Conservation (phyloP, 2,888 invertebrate genomes). For the Quadroppia sp. region DNA sequence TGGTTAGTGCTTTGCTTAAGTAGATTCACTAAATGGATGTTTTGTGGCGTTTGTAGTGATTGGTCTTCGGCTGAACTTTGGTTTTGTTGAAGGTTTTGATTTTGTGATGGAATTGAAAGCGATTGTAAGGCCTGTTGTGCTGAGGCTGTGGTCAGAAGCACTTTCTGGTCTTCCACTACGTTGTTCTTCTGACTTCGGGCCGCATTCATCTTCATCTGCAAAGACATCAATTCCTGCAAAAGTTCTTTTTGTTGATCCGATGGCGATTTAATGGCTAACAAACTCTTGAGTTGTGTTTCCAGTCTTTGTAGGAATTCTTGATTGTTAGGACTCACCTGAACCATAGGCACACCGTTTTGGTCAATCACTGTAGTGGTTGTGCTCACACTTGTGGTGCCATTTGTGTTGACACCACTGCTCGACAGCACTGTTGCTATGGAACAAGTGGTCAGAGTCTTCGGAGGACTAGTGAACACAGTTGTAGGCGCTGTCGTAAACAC, state of each 20-base stretch:
- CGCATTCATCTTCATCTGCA: conserved; percentile 63
- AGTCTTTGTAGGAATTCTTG: conserved; percentile 60
- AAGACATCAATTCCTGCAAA: conserved; percentile 62
- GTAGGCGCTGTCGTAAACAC: conserved; percentile 32
- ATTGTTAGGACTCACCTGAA: conserved; percentile 43
- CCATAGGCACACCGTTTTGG: conserved; percentile 41
- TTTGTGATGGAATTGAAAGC: not conserved
- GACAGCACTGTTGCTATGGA: conserved; percentile 24
- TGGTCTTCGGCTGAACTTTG: conserved; percentile 10
- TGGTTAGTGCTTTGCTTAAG: conserved; percentile 41
- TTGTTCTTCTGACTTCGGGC: conserved; percentile 34
- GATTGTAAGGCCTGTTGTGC: conserved; percentile 40
- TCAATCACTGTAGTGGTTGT: conserved; percentile 38
- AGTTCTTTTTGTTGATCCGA: conserved; percentile 59
- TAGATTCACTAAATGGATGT: conserved; percentile 45
- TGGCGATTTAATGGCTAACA: conserved; percentile 59
- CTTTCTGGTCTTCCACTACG: conserved; percentile 15
- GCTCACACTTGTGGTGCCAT: not conserved
- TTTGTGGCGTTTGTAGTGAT: conserved; percentile 43
- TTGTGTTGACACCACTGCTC: conserved; percentile 16
- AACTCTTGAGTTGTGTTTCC: conserved; percentile 65
- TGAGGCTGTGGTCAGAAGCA: conserved; percentile 36
- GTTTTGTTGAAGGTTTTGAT: not conserved
- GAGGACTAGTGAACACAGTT: conserved; percentile 36
- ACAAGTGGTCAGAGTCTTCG: conserved; percentile 35